Conservation (phyloP, 2,113 vertebrate species). For the Phainopepla nitens region DNA sequence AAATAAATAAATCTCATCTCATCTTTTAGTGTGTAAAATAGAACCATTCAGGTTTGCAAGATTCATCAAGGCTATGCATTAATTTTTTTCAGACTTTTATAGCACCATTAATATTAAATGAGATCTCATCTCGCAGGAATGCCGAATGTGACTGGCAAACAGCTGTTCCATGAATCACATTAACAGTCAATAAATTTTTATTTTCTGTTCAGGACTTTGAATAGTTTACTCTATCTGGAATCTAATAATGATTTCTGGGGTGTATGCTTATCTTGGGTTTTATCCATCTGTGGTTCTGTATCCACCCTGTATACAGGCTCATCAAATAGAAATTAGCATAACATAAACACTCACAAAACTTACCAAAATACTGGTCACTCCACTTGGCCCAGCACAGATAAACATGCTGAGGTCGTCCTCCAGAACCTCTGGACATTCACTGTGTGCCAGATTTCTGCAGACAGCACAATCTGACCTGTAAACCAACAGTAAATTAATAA, state of each 20-base stretch:
- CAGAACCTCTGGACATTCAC: not conserved
- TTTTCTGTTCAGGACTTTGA: constrained; percentile 35
- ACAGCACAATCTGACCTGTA: not conserved
- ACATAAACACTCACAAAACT: not conserved
- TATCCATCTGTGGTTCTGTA: constrained; percentile 14
- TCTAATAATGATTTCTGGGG: constrained; percentile 51
- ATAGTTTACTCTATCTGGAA: constrained; percentile 53
- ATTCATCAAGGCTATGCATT: constrained; percentile 19
- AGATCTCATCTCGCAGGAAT: constrained; percentile 59
- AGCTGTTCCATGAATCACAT: constrained; percentile 62
- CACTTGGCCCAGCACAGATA: not conserved
- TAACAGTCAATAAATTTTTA: constrained; percentile 65
- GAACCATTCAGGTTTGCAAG: constrained; percentile 37
- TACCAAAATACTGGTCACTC: not conserved
- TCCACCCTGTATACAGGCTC: constrained; percentile 12
- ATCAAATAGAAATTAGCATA: constrained; percentile 48
- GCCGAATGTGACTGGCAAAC: constrained; percentile 57
- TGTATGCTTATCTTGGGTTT: constrained; percentile 41
- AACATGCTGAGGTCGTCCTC: not conserved
- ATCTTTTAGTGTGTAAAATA: constrained; percentile 22
- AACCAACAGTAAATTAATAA: not conserved
- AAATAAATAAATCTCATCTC: constrained; percentile 32
- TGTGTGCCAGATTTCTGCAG: not conserved
- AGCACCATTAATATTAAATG: constrained; percentile 62
- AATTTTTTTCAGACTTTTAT: constrained; percentile 53